Conservation (phyloP, 2,113 vertebrate species). For the Pycnonotus jocosus region DNA sequence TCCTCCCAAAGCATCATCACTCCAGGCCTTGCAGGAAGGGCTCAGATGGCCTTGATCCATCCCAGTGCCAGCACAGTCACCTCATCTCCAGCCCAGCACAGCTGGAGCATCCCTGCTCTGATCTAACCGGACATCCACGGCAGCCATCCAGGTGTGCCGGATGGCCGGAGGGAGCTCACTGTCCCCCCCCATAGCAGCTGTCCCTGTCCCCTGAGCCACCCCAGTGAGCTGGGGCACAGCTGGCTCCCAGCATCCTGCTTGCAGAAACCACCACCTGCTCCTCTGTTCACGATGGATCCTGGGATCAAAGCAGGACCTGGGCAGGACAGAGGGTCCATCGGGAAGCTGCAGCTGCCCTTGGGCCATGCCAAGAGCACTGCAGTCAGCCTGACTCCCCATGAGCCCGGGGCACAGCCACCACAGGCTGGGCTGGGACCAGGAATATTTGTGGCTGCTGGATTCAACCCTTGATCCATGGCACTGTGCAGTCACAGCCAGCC, state of each 20-base stretch:
- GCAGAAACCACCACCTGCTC: neutral
- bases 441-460: neutral
- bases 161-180: neutral
- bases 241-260: neutral
- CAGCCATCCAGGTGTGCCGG: neutral
- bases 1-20: fast-evolving
- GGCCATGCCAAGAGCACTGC: neutral
- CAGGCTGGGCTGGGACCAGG: neutral
- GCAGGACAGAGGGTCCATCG: neutral
- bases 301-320: fast-evolving
- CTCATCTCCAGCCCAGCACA: neutral
- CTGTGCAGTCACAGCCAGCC: fast-evolving
- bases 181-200: neutral
- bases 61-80: neutral
- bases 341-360: neutral
- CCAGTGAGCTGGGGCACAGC: neutral
- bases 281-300: fast-evolving
- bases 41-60: neutral
- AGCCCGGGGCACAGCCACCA: fast-evolving
- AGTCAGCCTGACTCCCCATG: neutral
- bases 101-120: neutral
- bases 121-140: neutral
- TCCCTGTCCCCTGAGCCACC: neutral
- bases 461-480: neutral
- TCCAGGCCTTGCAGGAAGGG: neutral